These are phyloP conservation scores for Epirrhoe tristata DNA, from an alignment of 2,888 invertebrate species.

Conservation along the genomic window DNA sequence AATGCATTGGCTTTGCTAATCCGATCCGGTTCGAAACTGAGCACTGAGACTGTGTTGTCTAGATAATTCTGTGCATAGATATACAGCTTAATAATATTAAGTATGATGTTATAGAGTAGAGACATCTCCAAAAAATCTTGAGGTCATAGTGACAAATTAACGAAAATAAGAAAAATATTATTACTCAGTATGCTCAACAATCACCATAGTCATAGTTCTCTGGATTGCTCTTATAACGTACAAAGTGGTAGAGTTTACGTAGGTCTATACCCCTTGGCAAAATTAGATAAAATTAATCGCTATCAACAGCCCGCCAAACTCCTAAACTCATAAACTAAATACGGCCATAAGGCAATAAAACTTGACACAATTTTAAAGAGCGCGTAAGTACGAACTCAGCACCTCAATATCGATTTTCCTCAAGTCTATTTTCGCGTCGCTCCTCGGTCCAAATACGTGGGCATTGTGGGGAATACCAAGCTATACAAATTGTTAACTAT, in stretches of 20 bases:
- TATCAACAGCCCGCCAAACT: slow-evolving; percentile 23
- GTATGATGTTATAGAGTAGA: too few species aligned
- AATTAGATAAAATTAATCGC: slow-evolving; percentile 13
- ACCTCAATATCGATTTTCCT: slow-evolving; percentile 70
- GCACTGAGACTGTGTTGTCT: slow-evolving; percentile 5
- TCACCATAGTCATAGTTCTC: neutral
- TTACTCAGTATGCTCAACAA: neutral
- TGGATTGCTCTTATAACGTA: neutral
- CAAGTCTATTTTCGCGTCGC: slow-evolving; percentile 69
- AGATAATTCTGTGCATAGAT: slow-evolving; percentile 1
- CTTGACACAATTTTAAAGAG: slow-evolving; percentile 72
- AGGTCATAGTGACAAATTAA: too few species aligned
- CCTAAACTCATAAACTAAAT: slow-evolving; percentile 30
- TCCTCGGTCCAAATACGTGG: slow-evolving; percentile 62
- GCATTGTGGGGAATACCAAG: slow-evolving; percentile 52
- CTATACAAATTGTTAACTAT: slow-evolving; percentile 14
- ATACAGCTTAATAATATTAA: slow-evolving; percentile 3
- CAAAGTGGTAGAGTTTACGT: neutral
- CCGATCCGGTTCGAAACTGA: slow-evolving; percentile 10
- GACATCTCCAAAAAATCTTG: too few species aligned
- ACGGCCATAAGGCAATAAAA: slow-evolving; percentile 57
- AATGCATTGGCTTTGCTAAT: slow-evolving; percentile 19
- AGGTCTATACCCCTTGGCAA: neutral
- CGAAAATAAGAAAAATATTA: neutral
- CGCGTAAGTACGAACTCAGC: slow-evolving; percentile 52